Percentiles rank a stretch among this genome's conserved stretches.
Evolutionary conservation across 2,888 invertebrate genomes (phyloP).

Genomic region (Labia minor): DNA sequence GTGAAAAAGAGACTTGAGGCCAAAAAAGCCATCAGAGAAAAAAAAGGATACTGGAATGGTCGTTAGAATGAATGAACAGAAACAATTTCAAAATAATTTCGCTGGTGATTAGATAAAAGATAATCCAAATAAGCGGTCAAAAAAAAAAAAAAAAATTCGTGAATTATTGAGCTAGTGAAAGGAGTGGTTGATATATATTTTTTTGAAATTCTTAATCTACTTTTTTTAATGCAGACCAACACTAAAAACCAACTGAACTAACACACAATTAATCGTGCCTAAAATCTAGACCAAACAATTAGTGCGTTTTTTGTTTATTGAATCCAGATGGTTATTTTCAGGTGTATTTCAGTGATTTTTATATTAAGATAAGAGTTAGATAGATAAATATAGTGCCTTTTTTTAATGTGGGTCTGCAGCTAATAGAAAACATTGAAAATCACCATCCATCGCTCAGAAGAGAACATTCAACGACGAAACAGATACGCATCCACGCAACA

Average conservation of each 20-base stretch:
- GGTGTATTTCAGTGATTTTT: no score
- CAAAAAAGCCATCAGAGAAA: background rate
- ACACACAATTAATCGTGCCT: background rate
- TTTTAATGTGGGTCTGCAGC: slow-evolving; percentile 9
- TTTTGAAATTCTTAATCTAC: slow-evolving; percentile 7
- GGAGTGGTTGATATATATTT: slow-evolving; percentile 5
- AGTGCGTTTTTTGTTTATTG: no score
- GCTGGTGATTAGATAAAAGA: background rate
- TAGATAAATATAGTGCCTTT: no score
- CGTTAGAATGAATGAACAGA: background rate
- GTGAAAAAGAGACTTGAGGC: slow-evolving; percentile 14
- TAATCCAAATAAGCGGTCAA: background rate
- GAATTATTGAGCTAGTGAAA: slow-evolving; percentile 13
- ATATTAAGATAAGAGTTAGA: no score
- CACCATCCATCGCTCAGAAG: background rate
- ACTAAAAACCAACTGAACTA: background rate
- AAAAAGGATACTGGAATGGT: background rate
- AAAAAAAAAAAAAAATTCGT: background rate
- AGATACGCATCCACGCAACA: background rate
- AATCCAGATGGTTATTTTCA: no score
- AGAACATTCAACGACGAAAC: background rate
- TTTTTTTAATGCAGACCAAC: slow-evolving; percentile 3
- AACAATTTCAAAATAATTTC: background rate
- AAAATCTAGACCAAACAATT: background rate
- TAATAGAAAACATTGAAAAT: background rate